Percentiles rank a stretch among this genome's conserved stretches.
phyloP scores from a whole-genome alignment of 2,888 invertebrate species.

The Sesia apiformis region DNA sequence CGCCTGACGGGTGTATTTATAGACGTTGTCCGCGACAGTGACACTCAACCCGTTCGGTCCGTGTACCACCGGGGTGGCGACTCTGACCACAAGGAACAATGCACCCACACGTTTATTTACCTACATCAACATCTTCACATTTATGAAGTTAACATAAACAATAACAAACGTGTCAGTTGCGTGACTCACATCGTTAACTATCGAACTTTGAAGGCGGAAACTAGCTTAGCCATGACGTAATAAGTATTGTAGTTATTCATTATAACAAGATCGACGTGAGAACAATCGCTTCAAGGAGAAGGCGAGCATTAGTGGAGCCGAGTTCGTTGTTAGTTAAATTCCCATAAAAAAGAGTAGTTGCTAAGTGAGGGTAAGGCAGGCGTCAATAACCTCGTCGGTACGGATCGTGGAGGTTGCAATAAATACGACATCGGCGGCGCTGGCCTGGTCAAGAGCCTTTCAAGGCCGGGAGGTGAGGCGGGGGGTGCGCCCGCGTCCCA shows the following conservation, averaged over 20 bases:
- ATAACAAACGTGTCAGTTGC: slow-evolving; percentile 43
- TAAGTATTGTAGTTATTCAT: slow-evolving; percentile 67
- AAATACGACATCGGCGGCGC: slow-evolving; percentile 66
- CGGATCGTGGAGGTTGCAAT: slow-evolving; percentile 72
- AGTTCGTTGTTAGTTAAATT: slow-evolving; percentile 34
- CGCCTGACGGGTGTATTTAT: slow-evolving; percentile 60
- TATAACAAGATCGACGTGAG: slow-evolving; percentile 66
- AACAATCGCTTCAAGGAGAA: slow-evolving; percentile 63
- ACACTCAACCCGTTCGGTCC: slow-evolving; percentile 22
- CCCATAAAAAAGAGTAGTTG: slow-evolving; percentile 49
- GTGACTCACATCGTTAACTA: slow-evolving; percentile 67
- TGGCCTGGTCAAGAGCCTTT: slow-evolving; percentile 75
- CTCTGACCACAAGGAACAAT: slow-evolving; percentile 27
- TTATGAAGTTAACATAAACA: not conserved
- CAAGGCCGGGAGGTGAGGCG: slow-evolving; percentile 71
- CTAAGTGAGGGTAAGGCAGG: slow-evolving; percentile 16
- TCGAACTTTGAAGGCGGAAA: slow-evolving; percentile 69
- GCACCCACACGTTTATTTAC: slow-evolving; percentile 18
- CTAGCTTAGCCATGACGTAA: slow-evolving; percentile 66
- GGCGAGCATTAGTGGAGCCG: slow-evolving; percentile 36
- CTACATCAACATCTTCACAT: not conserved
- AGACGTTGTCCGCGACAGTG: slow-evolving; percentile 41
- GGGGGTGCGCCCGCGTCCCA: slow-evolving; percentile 59
- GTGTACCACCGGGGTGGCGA: slow-evolving; percentile 8
- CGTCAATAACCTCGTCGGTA: slow-evolving; percentile 72